These are phyloP conservation scores for Callorhinus ursinus DNA, from an alignment of 2,113 vertebrate genomes.

Conservation along the genomic window DNA sequence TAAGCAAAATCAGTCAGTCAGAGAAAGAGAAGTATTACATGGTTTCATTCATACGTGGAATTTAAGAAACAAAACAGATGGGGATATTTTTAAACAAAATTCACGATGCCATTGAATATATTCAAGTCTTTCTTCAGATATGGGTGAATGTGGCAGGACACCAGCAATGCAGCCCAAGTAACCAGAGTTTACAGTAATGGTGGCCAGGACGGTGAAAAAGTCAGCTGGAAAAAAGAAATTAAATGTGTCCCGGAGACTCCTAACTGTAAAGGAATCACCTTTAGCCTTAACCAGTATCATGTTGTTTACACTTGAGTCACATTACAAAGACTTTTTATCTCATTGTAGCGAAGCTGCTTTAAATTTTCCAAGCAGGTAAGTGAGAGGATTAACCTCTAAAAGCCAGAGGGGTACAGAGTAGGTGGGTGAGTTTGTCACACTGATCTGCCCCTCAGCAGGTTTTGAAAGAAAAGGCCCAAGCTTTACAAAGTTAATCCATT, in stretches of 20 bases:
- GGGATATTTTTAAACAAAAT: not conserved
- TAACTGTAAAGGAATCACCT: conserved; percentile 67
- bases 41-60: not conserved
- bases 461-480: not conserved
- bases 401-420: not conserved
- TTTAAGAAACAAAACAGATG: not conserved
- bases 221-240: conserved; percentile 44
- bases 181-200: not conserved
- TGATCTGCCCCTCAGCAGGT: not conserved
- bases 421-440: not conserved
- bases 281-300: not conserved
- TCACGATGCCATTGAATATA: not conserved
- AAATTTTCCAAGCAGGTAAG: not conserved
- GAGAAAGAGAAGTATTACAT: not conserved
- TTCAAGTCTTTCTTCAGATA: not conserved
- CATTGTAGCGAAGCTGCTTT: not conserved
- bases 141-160: not conserved
- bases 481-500: not conserved
- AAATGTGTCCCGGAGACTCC: conserved; percentile 60
- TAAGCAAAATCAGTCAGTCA: not conserved
- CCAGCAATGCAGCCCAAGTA: not conserved
- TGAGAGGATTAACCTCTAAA: not conserved
- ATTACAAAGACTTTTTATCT: not conserved
- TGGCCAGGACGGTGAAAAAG: not conserved
- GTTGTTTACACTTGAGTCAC: not conserved